Evolutionary conservation across 2,888 invertebrate species (phyloP), one percentile per base, ranked within the genome.

Genomic region (Epistrophe grossulariae): DNA sequence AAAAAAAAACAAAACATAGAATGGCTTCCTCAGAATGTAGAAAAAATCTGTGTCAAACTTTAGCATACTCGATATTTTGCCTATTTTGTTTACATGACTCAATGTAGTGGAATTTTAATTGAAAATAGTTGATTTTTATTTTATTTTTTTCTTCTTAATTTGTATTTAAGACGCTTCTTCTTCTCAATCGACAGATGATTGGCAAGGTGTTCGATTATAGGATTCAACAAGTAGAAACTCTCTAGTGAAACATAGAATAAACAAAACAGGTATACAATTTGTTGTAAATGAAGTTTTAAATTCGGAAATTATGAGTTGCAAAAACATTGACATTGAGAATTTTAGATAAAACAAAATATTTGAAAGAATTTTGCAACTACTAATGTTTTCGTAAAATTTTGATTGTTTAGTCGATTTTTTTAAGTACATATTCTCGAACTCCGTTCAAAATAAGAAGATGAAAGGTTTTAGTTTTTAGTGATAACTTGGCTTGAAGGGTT

Each of bases 71-170:
- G 68, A 66, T 50, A 43, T 45, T 24, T 31, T 73, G 48, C 52
- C 52, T 15, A 11, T 48, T 48, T 38, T 31, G 28, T 40, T 79
- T 70, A 70, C 55, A 74, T 85, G 85, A 85, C 85, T 85, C 81
- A 85, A 82, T 74, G 59, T 50, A 43, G 62, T 59, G 82, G 85
- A 82, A 85, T 82, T 85, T 85, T 82, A 74, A 85, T 85, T 85
- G 85, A 68, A 85, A 85, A 85, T 71, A 60, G 83, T 60, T 76
- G 72, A 82, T 28, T 45, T 59, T 11, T 43, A 19, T 28, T 70
- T 64, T 35, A 6, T 38, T n/a, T 24, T 24, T 24, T 24, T 24
- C 24, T 24, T 24, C 24, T 24, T 24, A 24, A 24, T 24, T 59
- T 13, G 15, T 52, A n/a, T 43, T 48, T 57, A 45, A 40, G 60